Conservation (phyloP, 53 echinoderm and acorn worm species). For the Holothuria scabra region DNA sequence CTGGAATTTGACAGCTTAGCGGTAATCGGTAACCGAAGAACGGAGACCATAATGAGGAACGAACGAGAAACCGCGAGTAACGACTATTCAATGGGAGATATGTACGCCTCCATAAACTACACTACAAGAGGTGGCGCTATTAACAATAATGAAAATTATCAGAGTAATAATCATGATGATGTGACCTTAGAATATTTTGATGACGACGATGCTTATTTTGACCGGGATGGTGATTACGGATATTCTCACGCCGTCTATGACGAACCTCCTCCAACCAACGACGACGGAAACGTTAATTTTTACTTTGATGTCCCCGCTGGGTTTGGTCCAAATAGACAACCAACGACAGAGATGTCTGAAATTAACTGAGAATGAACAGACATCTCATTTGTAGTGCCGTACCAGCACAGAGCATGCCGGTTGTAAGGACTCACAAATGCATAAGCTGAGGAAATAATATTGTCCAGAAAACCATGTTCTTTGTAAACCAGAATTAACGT, state of each 20-base stretch:
- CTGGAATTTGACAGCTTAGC: neutral
- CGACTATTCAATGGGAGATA: slow-evolving; percentile 27
- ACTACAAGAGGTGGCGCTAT: too few relatives aligned
- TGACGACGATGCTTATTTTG: slow-evolving; percentile 37
- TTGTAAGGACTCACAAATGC: too few relatives aligned
- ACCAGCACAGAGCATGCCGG: too few relatives aligned
- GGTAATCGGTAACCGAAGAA: slow-evolving; percentile 26
- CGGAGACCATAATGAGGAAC: slow-evolving; percentile 16
- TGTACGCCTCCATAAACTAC: slow-evolving; percentile 11
- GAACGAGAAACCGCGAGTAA: slow-evolving; percentile 36
- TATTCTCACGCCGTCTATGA: slow-evolving; percentile 35
- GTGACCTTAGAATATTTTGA: neutral
- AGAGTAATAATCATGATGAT: neutral
- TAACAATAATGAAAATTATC: neutral
- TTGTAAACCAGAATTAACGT: too few relatives aligned
- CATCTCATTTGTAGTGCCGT: too few relatives aligned
- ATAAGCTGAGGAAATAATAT: too few relatives aligned
- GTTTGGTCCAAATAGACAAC: too few relatives aligned
- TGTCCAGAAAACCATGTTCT: too few relatives aligned
- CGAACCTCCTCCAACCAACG: slow-evolving; percentile 1
- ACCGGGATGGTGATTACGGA: neutral
- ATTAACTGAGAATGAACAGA: too few relatives aligned
- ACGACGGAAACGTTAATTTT: slow-evolving; percentile 3
- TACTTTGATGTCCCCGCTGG: slow-evolving; percentile 31
- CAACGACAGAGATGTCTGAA: too few relatives aligned